These are phyloP conservation scores for Matsumyia berberina DNA, from an alignment of 2,888 invertebrate genomes.

Conservation along the genomic window DNA sequence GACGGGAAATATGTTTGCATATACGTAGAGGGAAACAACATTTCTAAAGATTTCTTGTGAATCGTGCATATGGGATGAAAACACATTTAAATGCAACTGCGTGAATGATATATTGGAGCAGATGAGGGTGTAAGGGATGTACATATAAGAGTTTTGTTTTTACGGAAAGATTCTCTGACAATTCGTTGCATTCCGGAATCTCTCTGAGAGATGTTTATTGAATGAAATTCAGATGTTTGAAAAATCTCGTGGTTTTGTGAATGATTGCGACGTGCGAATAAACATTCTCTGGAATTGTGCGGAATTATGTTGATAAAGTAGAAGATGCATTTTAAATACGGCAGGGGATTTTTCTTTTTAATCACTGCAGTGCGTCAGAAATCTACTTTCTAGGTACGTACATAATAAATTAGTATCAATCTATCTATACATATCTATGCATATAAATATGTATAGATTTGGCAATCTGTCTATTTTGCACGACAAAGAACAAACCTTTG, in stretches of 20 bases:
- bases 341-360: too few species aligned
- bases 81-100: constrained; percentile 29
- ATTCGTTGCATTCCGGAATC: constrained; percentile 16
- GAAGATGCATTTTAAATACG: too few species aligned
- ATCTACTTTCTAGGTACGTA: too few species aligned
- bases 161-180: constrained; percentile 1
- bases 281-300: background rate
- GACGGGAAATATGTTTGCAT: constrained; percentile 30
- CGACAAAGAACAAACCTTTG: too few species aligned
- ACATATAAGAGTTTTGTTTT: background rate
- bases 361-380: too few species aligned
- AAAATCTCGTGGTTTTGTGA: background rate
- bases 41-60: constrained; percentile 12
- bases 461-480: too few species aligned
- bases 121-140: constrained; percentile 1
- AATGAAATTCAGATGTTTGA: background rate
- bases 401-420: too few species aligned
- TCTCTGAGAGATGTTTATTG: background rate
- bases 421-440: too few species aligned
- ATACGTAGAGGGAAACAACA: background rate
- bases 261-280: background rate
- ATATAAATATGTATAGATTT: too few species aligned
- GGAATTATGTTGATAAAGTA: too few species aligned
- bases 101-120: constrained; percentile 31
- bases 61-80: constrained; percentile 8